Evolutionary conservation across 2,888 invertebrate genomes (phyloP).

Genomic region (Epistrophe grossulariae): DNA sequence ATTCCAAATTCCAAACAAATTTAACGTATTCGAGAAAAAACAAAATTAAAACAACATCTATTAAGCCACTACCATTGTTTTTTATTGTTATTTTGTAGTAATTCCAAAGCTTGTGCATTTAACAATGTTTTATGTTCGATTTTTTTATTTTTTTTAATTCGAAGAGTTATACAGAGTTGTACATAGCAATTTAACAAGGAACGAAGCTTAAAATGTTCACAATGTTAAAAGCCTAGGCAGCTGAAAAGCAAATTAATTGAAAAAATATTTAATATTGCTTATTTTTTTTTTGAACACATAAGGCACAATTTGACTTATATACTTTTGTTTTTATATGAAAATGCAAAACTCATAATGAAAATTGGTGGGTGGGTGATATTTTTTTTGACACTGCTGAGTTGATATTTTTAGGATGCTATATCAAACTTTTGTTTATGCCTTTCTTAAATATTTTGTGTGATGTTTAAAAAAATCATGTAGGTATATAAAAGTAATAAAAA

Average conservation of each 20-base stretch:
- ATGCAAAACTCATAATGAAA: slow-evolving; percentile 49
- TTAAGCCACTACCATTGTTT: slow-evolving; percentile 27
- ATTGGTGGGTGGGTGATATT: slow-evolving; percentile 35
- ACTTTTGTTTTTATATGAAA: slow-evolving; percentile 46
- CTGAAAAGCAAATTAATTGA: slow-evolving; percentile 69
- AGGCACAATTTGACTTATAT: slow-evolving; percentile 54
- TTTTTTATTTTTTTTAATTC: slow-evolving; percentile 11
- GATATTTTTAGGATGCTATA: slow-evolving; percentile 6
- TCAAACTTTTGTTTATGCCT: background rate
- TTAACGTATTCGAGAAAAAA: too few species aligned
- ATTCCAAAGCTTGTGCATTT: slow-evolving; percentile 54
- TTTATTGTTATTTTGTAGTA: slow-evolving; percentile 39
- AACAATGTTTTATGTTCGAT: slow-evolving; percentile 38
- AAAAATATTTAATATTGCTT: slow-evolving; percentile 37
- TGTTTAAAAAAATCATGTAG: background rate
- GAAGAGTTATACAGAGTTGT: slow-evolving; percentile 33
- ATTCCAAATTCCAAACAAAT: too few species aligned
- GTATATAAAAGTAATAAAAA: slow-evolving; percentile 36
- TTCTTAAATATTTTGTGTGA: background rate
- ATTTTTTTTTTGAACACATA: slow-evolving; percentile 29
- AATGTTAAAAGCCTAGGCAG: slow-evolving; percentile 61
- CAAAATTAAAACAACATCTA: slow-evolving; percentile 5
- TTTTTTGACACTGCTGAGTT: slow-evolving; percentile 20
- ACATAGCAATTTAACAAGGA: slow-evolving; percentile 37
- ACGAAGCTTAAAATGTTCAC: slow-evolving; percentile 39